A percentile compares a stretch with the other conserved stretches of the same genome.
Conservation (phyloP, 2,797 vertebrate species). For the Coluber constrictor region DNA sequence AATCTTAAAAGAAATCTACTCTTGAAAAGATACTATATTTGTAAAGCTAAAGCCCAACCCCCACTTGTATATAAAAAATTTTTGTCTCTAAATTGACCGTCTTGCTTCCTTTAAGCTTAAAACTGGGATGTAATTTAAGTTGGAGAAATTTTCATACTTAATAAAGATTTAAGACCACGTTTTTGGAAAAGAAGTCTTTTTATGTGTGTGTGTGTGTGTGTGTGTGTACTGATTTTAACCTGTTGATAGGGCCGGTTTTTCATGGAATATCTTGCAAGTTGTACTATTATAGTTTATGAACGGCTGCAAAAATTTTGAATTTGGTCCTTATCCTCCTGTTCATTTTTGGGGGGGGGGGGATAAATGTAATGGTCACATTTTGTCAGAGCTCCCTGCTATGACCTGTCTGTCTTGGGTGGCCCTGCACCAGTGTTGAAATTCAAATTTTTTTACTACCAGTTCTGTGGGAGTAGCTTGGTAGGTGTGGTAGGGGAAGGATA, state of each 20-base stretch:
- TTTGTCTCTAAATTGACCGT: conserved; percentile 60
- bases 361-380: neutral
- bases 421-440: too few relatives aligned
- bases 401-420: too few relatives aligned
- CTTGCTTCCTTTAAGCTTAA: conserved; percentile 55
- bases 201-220: too few relatives aligned
- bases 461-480: too few relatives aligned
- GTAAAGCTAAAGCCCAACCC: conserved; percentile 65
- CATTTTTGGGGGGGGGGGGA: neutral
- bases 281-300: neutral
- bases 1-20: conserved; percentile 63
- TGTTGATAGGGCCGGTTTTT: neutral
- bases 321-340: neutral
- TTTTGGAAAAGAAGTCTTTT: conserved; percentile 6
- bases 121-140: conserved; percentile 79
- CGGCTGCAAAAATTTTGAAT: neutral
- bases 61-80: conserved; percentile 66
- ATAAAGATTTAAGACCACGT: conserved; percentile 70
- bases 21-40: conserved; percentile 70
- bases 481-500: too few relatives aligned
- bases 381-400: too few relatives aligned
- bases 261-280: neutral
- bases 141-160: conserved; percentile 78
- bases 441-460: too few relatives aligned
- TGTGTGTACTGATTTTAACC: neutral